Evolutionary conservation across 2,888 invertebrate genomes (phyloP).

Genomic region (Eilema griseolum): DNA sequence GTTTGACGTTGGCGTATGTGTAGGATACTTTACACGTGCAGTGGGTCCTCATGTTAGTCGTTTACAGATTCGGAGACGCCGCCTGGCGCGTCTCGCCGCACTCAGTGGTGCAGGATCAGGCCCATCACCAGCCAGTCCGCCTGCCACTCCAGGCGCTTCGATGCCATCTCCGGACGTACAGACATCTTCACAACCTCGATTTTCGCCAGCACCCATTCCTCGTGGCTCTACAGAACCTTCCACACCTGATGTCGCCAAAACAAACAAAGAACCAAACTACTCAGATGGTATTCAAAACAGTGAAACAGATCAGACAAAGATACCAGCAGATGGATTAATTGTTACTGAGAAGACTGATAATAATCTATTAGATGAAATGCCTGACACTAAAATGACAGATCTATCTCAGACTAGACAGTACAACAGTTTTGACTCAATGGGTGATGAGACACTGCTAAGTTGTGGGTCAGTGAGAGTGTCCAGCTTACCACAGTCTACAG

Average conservation of each 20-base stretch:
- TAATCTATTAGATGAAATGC: conserved; percentile 83
- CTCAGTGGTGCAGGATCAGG: conserved; percentile 84
- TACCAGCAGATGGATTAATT: conserved; percentile 80
- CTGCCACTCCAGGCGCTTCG: conserved; percentile 81
- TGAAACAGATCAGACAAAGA: conserved; percentile 74
- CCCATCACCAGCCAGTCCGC: conserved; percentile 80
- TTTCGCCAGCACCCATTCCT: conserved; percentile 64
- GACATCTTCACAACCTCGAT: conserved; percentile 59
- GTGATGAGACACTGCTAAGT: conserved; percentile 78
- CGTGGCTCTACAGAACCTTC: conserved; percentile 70
- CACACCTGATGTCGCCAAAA: conserved; percentile 68
- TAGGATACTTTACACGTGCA: conserved; percentile 67
- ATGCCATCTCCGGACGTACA: conserved; percentile 66
- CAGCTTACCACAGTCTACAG: conserved; percentile 75
- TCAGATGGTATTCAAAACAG: conserved; percentile 71
- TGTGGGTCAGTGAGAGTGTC: conserved; percentile 81
- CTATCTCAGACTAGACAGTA: conserved; percentile 82
- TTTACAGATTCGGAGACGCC: conserved; percentile 91
- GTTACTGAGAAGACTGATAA: conserved; percentile 83
- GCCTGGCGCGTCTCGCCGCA: conserved; percentile 91
- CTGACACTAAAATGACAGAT: conserved; percentile 85
- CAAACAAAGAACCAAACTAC: conserved; percentile 77
- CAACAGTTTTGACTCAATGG: conserved; percentile 84
- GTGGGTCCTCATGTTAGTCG: conserved; percentile 59
- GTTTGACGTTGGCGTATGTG: conserved; percentile 67